phyloP scores from a whole-genome alignment of 2,888 invertebrate genomes.

The Eudemis profundana region DNA sequence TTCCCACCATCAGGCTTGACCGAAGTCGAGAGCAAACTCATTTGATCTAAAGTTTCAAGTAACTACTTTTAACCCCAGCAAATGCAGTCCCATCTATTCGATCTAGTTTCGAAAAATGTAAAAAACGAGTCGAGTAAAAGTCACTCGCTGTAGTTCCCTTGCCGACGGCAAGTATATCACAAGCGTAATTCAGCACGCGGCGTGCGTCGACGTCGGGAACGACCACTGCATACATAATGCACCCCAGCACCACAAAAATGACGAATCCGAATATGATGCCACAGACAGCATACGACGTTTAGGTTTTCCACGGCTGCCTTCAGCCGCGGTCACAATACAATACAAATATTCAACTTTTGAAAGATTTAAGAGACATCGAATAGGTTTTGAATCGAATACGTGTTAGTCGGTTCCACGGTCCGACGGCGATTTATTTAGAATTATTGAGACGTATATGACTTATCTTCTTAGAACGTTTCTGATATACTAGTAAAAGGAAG shows the following conservation, averaged over 20 bases:
- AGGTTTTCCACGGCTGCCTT: background rate
- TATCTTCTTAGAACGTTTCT: constrained; percentile 8
- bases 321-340: constrained; percentile 41
- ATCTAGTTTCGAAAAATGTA: too few species aligned
- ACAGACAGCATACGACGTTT: background rate
- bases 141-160: too few species aligned
- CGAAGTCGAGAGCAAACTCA: too few species aligned
- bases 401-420: constrained; percentile 24
- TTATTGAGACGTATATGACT: constrained; percentile 14
- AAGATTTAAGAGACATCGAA: constrained; percentile 43
- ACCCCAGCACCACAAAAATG: background rate
- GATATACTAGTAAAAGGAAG: too few species aligned
- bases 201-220: constrained; percentile 37
- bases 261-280: background rate
- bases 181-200: constrained; percentile 56
- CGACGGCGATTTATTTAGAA: constrained; percentile 14
- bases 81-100: too few species aligned
- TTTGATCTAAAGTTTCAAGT: too few species aligned
- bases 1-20: too few species aligned
- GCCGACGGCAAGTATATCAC: too few species aligned
- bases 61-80: too few species aligned
- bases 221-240: constrained; percentile 35
- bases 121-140: too few species aligned
- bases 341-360: constrained; percentile 44
- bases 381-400: constrained; percentile 42